Evolutionary conservation across 2,113 vertebrate genomes (phyloP).

Genomic region (Gymnorhina tibicen): DNA sequence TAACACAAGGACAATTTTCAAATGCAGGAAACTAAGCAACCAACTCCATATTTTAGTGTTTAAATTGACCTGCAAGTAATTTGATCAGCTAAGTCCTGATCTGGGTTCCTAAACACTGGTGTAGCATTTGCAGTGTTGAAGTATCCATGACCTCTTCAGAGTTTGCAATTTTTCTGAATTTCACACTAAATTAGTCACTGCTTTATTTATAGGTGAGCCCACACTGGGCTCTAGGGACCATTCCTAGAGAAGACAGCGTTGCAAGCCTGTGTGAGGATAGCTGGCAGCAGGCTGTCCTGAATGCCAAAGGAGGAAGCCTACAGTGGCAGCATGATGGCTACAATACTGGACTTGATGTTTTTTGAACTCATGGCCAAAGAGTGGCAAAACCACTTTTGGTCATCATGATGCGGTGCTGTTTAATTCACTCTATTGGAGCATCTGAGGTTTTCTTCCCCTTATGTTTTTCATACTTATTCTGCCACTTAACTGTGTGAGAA

Average conservation of each 20-base stretch:
- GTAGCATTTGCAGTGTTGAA: not conserved
- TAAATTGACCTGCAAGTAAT: not conserved
- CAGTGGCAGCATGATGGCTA: not conserved
- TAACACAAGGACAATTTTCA: not conserved
- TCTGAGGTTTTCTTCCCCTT: not conserved
- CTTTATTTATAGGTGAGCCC: not conserved
- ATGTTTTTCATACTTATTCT: not conserved
- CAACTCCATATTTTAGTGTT: not conserved
- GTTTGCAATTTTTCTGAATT: not conserved
- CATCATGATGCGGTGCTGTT: not conserved
- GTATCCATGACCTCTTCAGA: not conserved
- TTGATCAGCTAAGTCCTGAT: not conserved
- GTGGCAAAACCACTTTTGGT: not conserved
- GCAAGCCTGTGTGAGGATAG: not conserved
- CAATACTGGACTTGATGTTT: not conserved
- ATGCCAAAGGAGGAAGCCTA: not conserved
- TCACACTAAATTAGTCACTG: not conserved
- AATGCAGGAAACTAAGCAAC: not conserved
- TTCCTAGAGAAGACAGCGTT: rapidly evolving
- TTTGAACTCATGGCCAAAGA: not conserved
- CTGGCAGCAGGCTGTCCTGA: not conserved
- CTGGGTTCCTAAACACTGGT: not conserved
- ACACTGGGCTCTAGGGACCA: no score
- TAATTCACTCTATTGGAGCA: not conserved
- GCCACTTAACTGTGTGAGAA: not conserved